phyloP scores from a whole-genome alignment of 1,140 invertebrate species.

The Battus philenor region DNA sequence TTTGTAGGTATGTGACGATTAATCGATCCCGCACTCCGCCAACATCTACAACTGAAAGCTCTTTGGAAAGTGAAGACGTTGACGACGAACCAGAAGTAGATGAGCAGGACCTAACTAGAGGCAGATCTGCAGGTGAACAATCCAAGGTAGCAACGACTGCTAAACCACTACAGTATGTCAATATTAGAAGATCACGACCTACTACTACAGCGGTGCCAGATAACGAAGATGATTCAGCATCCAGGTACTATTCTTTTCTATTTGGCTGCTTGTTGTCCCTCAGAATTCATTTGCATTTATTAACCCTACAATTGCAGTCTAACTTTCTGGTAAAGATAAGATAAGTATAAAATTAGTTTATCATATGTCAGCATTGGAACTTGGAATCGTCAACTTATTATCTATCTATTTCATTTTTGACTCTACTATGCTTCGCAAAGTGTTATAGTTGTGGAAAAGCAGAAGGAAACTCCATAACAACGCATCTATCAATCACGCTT shows the following conservation, averaged over 20 bases:
- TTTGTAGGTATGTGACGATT: conserved; percentile 74
- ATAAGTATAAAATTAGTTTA: too few species aligned
- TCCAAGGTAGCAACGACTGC: conserved; percentile 42
- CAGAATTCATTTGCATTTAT: too few species aligned
- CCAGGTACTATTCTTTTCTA: conserved; percentile 36
- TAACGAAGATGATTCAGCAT: conserved; percentile 44
- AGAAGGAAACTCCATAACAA: too few species aligned
- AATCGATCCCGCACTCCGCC: conserved; percentile 62
- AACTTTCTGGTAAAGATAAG: too few species aligned
- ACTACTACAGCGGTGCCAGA: conserved; percentile 55
- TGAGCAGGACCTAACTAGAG: conserved; percentile 19
- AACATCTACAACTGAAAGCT: conserved; percentile 29
- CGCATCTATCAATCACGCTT: too few species aligned
- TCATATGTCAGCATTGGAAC: too few species aligned
- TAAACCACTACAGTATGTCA: conserved; percentile 79
- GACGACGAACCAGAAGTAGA: conserved; percentile 39
- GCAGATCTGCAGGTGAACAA: conserved; percentile 37
- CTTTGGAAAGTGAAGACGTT: conserved; percentile 47
- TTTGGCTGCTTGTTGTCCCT: too few species aligned
- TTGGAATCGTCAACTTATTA: too few species aligned
- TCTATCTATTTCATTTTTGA: too few species aligned
- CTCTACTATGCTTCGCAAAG: too few species aligned
- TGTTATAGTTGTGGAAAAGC: too few species aligned
- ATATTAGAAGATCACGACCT: conserved; percentile 78
- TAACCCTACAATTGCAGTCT: too few species aligned